A percentile compares a stretch with the other conserved stretches of the same genome.
These are phyloP conservation scores for Campylorhamphus procurvoides DNA, from an alignment of 2,113 vertebrate species.

Conservation along the genomic window DNA sequence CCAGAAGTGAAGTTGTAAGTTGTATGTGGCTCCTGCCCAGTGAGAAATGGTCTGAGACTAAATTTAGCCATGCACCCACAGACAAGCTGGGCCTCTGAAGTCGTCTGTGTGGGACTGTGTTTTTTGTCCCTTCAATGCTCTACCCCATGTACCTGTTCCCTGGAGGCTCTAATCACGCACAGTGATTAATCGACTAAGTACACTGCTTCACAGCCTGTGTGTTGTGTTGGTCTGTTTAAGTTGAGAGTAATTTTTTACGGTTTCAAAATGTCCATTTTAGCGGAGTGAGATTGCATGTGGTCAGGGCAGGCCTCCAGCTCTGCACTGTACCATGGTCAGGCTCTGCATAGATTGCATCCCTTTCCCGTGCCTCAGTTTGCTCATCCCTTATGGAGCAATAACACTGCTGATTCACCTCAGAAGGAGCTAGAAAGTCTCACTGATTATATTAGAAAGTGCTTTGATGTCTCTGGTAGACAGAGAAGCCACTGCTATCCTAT, in stretches of 20 bases:
- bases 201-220: background rate
- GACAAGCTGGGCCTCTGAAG: background rate
- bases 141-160: background rate
- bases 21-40: background rate
- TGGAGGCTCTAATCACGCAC: background rate
- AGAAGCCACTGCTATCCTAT: background rate
- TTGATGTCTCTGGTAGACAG: background rate
- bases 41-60: background rate
- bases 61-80: accelerated
- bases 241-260: background rate
- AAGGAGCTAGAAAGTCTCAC: background rate
- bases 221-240: background rate
- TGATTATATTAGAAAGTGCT: background rate
- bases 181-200: background rate
- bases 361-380: background rate
- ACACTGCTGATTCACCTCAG: background rate
- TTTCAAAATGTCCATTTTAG: background rate
- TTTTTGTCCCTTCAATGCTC: background rate
- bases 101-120: background rate
- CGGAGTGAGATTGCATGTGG: background rate
- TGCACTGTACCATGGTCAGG: background rate
- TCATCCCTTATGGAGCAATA: background rate
- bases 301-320: background rate
- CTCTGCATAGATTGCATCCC: accelerated
- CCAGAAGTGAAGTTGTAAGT: background rate